Conservation (phyloP, 2,888 invertebrate genomes). For the Stictocephala bisonia region DNA sequence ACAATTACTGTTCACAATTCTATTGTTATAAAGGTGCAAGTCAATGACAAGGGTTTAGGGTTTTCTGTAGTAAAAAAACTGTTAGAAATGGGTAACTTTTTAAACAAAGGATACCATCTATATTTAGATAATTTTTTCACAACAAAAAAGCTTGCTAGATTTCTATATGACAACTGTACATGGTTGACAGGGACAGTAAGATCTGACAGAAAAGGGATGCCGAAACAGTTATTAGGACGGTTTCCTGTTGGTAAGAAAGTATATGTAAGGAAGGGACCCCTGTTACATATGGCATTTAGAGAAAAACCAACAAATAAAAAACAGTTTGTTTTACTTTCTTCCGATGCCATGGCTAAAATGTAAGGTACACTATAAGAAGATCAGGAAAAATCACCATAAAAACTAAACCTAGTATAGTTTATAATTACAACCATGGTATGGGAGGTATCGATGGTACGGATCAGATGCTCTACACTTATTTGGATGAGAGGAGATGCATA, state of each 20-base stretch:
- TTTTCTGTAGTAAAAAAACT: constrained; percentile 24
- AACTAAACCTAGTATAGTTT: constrained; percentile 20
- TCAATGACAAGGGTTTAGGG: constrained; percentile 3
- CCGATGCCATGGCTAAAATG: constrained; percentile 22
- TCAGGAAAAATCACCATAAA: background rate
- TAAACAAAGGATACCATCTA: constrained; percentile 43
- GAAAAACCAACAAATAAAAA: constrained; percentile 8
- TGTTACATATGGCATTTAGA: constrained; percentile 27
- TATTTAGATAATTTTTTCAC: constrained; percentile 41
- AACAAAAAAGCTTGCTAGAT: background rate
- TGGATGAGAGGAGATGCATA: constrained; percentile 39
- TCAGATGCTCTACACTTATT: constrained; percentile 24
- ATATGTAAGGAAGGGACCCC: constrained; percentile 29
- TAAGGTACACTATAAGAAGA: constrained; percentile 4
- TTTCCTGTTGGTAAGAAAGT: constrained; percentile 34
- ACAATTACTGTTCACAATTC: constrained; percentile 24
- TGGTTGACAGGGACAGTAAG: constrained; percentile 33
- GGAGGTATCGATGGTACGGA: constrained; percentile 39
- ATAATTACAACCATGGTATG: constrained; percentile 32
- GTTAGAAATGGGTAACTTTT: constrained; percentile 18
- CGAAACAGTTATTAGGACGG: background rate
- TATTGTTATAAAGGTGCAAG: constrained; percentile 40
- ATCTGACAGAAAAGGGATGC: constrained; percentile 22
- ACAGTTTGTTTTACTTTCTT: constrained; percentile 35
- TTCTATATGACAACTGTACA: constrained; percentile 16